phyloP scores from a whole-genome alignment of 2,888 invertebrate genomes.

The Chouioia cunea region DNA sequence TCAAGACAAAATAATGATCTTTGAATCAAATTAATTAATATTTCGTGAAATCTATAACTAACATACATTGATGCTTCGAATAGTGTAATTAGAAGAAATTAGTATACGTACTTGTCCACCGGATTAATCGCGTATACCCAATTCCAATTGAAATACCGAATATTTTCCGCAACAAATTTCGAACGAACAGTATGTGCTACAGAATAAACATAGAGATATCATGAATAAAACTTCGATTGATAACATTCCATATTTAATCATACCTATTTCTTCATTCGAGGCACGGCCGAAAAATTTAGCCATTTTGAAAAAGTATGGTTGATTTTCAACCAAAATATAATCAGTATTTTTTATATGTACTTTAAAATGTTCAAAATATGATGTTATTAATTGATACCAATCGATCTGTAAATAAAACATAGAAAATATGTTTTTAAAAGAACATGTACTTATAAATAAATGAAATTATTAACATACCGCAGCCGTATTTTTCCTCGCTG shows the following conservation, averaged over 20 bases:
- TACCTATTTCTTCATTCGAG: constrained; percentile 5
- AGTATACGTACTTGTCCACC: constrained; percentile 10
- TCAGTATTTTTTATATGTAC: constrained; percentile 5
- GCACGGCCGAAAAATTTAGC: neutral
- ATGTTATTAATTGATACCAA: constrained; percentile 13
- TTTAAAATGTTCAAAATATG: constrained; percentile 6
- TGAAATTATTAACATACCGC: neutral
- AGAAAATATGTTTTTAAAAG: neutral
- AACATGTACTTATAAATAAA: neutral
- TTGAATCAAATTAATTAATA: neutral
- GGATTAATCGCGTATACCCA: neutral
- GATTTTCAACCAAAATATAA: constrained; percentile 16
- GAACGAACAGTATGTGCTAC: constrained; percentile 9
- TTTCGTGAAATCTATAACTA: neutral
- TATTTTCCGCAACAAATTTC: constrained; percentile 23
- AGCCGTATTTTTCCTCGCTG: neutral
- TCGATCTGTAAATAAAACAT: constrained; percentile 7
- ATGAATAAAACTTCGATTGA: neutral
- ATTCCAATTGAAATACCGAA: constrained; percentile 12
- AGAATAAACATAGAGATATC: neutral
- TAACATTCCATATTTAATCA: neutral
- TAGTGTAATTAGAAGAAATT: neutral
- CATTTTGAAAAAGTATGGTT: constrained; percentile 12
- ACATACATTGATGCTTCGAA: too few species aligned
- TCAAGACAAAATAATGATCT: constrained; percentile 23